Conservation (phyloP, 2,113 vertebrate genomes). For the Bagarius yarrelli region DNA sequence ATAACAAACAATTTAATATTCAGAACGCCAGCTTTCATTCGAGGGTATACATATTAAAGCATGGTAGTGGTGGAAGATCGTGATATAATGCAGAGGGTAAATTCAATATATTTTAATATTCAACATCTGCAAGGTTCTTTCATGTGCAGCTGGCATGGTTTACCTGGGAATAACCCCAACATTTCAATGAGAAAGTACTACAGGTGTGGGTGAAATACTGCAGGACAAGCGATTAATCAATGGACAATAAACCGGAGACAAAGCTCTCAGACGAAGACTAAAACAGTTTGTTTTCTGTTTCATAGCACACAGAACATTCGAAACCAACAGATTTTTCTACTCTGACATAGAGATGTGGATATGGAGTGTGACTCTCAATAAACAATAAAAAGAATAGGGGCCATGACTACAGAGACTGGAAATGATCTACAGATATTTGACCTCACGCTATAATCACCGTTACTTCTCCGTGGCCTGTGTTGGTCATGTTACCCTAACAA, state of each 20-base stretch:
- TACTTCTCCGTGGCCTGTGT: not conserved
- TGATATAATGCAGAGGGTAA: not conserved
- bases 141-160: not conserved
- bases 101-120: not conserved
- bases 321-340: not conserved
- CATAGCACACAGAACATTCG: not conserved
- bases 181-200: not conserved
- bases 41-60: constrained; percentile 4
- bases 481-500: too few species aligned
- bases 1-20: not conserved
- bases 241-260: not conserved
- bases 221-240: not conserved
- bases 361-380: not conserved
- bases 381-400: not conserved
- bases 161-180: not conserved
- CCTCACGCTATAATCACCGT: not conserved
- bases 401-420: not conserved
- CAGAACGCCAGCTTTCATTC: not conserved
- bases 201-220: not conserved
- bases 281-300: not conserved
- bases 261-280: not conserved
- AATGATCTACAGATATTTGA: not conserved
- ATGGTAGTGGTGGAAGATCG: not conserved
- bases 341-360: not conserved
- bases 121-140: not conserved